Base-by-base conservation (phyloP, 2,888 invertebrate genomes). In the Synergus japonicus region DNA sequence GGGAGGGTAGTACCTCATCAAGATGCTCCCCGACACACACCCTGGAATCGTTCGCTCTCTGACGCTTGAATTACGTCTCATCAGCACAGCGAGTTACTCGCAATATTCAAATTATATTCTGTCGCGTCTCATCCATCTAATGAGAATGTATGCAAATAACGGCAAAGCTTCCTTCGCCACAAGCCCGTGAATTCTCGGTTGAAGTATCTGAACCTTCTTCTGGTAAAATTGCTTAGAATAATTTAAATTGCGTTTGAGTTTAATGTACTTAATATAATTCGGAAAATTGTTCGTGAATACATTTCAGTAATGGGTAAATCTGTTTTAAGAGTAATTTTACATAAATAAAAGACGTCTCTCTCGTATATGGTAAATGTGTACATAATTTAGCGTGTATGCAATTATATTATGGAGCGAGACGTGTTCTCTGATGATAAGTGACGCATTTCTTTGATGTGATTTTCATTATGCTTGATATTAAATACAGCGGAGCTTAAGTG, bases 51-150 rank as follows among this genome's bases (percentile, higher is more conserved):
- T 84, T 85, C 84, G 76, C 77, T 81, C 81, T 84, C 84, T 82
- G 81, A 83, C 80, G 84, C 87, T 87, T 87, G 87, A 90, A 90
- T 90, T 90, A 88, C 89, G 86, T 89, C 88, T 89, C 90, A 89
- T 90, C 89, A 86, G 87, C 64, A 77, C 65, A 78, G 76, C 84
- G 85, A 88, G 87, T 89, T 89, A 89, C 89, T 88, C 86, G 87
- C 89, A 86, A 90, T 90, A 90, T 90, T 90, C 89, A 90, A 90
- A 90, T 90, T 90, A 90, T 90, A 90, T 89, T 86, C 86, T 86
- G 81, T 85, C 79, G 79, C 79, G 83, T 83, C 83, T 29, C 22
- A 29, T 2, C 78, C 82, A 82, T 82, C 85, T 90, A 89, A 90
- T 89, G 90, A 90, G 88, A 89, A 89, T 86, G 87, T 89, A 90